phyloP scores from a whole-genome alignment of 2,888 invertebrate genomes.

The Drosophila testacea region DNA sequence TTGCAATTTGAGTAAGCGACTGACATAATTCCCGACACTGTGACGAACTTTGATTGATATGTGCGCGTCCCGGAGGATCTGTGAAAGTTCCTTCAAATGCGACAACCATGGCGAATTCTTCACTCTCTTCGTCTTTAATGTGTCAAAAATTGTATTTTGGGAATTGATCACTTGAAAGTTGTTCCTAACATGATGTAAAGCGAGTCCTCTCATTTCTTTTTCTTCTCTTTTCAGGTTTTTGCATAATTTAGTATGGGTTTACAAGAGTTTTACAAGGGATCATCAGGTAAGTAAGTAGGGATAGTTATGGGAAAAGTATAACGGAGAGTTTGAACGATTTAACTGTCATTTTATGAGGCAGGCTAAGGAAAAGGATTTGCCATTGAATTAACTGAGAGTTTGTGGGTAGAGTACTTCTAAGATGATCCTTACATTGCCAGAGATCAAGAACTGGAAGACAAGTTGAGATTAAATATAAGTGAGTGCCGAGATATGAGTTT shows the following conservation, averaged over 20 bases:
- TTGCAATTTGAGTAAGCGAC: slow-evolving; percentile 83
- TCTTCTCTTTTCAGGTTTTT: slow-evolving; percentile 43
- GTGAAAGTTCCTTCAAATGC: slow-evolving; percentile 54
- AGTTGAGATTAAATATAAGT: too few relatives aligned
- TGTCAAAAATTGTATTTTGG: slow-evolving; percentile 64
- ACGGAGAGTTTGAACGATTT: background rate
- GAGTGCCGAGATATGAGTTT: too few relatives aligned
- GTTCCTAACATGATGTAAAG: slow-evolving; percentile 62
- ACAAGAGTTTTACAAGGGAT: slow-evolving; percentile 71
- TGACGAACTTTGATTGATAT: slow-evolving; percentile 84
- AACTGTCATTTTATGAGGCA: slow-evolving; percentile 13
- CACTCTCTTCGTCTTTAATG: slow-evolving; percentile 42
- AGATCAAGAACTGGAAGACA: too few relatives aligned
- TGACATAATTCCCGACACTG: slow-evolving; percentile 84
- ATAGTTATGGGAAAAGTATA: slow-evolving; percentile 25
- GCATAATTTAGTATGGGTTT: slow-evolving; percentile 70
- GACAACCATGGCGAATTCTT: slow-evolving; percentile 73
- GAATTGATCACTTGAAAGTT: slow-evolving; percentile 73
- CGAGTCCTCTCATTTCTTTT: slow-evolving; percentile 30
- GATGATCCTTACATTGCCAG: background rate
- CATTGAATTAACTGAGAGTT: background rate
- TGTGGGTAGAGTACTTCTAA: background rate
- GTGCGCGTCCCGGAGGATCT: slow-evolving; percentile 62
- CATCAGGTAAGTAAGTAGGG: slow-evolving; percentile 15
- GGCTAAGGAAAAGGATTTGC: background rate